phyloP scores from a whole-genome alignment of 2,113 vertebrate genomes.

The Bos javanicus region DNA sequence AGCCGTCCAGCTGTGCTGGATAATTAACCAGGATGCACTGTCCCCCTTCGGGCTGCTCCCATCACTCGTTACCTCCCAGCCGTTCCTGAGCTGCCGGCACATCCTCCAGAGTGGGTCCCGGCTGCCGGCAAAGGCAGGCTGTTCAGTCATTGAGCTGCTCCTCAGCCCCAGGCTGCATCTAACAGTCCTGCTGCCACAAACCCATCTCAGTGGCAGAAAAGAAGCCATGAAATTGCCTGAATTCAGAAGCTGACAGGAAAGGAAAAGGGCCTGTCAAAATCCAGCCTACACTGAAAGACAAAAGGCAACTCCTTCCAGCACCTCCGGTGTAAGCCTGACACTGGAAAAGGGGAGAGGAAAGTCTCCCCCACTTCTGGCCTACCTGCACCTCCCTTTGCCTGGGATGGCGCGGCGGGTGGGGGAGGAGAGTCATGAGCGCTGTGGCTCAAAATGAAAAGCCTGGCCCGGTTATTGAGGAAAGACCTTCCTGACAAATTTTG shows the following conservation, averaged over 20 bases:
- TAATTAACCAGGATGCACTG: neutral
- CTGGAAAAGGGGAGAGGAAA: neutral
- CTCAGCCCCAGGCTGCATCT: neutral
- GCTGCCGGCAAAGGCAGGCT: neutral
- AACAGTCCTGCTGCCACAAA: neutral
- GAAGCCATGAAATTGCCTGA: constrained; percentile 42
- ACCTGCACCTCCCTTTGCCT: neutral
- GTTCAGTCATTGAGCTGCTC: neutral
- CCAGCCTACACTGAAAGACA: neutral
- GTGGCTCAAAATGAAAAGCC: neutral
- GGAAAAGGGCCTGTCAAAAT: constrained; percentile 8
- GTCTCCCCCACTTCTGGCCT: neutral
- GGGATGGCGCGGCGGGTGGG: rapidly evolving
- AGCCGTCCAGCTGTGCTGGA: neutral
- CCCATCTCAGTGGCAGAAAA: neutral
- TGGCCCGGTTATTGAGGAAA: neutral
- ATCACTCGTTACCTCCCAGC: neutral
- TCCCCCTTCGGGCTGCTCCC: neutral
- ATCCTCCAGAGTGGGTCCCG: neutral
- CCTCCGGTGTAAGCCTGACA: rapidly evolving
- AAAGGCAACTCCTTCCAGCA: neutral
- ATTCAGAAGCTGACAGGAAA: neutral
- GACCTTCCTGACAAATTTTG: neutral
- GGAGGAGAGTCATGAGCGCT: rapidly evolving
- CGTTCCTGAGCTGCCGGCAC: neutral